Base-by-base conservation (phyloP, 1,140 invertebrate species). In the Solenopsis invicta region DNA sequence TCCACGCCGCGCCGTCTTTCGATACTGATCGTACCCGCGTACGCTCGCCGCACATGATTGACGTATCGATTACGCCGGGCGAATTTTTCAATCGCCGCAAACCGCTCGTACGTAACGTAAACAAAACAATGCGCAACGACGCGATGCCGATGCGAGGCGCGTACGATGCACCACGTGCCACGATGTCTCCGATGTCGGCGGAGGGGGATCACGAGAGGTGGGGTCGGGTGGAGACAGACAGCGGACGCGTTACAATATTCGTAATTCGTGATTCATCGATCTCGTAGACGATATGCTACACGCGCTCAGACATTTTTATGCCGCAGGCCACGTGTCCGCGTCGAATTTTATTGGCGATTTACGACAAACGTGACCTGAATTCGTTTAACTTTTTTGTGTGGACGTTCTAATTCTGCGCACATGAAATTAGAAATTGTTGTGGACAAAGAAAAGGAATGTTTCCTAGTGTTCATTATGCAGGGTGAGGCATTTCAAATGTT, bases 111-210 rank as follows among this genome's bases (percentile, higher is more conserved):
- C 69, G 84, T 89, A 92, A 93, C 86, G 92, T 93, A 94, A 94
- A 93, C 92, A 93, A 93, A 93, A 92, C 93, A 90, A 91, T 89
- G 88, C 88, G 85, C 75, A 74, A 78, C 71, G 67, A 76, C 54
- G 66, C 18, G 54, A 77, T 66, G 81, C 88, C 80, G 81, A 88
- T 72, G 86, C 72, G 71, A 50, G 71, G 87, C 75, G 77, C 72
- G 74, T 80, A 61, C 72, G 56, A 85, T 74, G 78, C 24, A 77
- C 89, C 89, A 91, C 89, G 89, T 90, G 89, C 77, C 69, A 48
- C 75, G 75, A 80, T 76, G 81, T 86, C 87, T 88, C 88, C 88
- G 41, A 41, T 41, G 52, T 52, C 21, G 29, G 24, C 41, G 37
- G 74, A 64, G 50, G 69, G 52, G 69, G 54, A 48, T 75, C 24